Evolutionary conservation across 1,140 invertebrate species (phyloP), one percentile per base, ranked within the genome.

Genomic region (Schlechtendalia chinensis): DNA sequence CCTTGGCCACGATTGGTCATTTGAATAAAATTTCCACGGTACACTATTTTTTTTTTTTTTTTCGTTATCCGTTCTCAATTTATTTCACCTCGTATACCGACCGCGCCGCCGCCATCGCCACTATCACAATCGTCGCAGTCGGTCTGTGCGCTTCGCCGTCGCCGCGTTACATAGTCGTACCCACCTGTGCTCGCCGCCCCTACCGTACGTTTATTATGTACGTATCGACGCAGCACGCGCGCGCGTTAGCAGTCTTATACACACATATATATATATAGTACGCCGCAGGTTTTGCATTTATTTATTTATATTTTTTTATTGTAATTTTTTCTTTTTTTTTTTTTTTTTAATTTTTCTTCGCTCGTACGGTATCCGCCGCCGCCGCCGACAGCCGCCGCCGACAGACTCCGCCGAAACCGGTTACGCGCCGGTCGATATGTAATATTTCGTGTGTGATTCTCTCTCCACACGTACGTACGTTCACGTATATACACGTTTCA

Each of bases 11-110:
- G 75, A 63, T 79, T 79, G 75, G 75, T 79, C 56, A 79, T 79
- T 79, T 79, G 75, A 79, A 79, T 79, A 79, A 63, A 79, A 79
- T 79, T 79, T 79, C 75, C 75, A 79, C 56, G 2, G 56, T 29
- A 63, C 58, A 50, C 56, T 61, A n/a, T 50, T 63, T 47, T 79
- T 61, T 59, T 45, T 77, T 67, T 47, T 47, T 69, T 45, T 71
- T 71, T 71, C 50, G 0, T 71, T 22, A n/a, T 47, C 39, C 74
- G 27, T 56, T 58, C 53, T 59, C 74, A 59, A 77, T 77, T 77
- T 77, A 77, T 69, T 69, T 69, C 67, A 69, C 67, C 67, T 69
- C 8, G 8, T 39, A 39, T 69, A 69, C 45, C 67, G 67, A 19
- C 32, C 14, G 17, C 63, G 29, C 10, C 63, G 63, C 32, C 19